These are phyloP conservation scores for Apis dorsata DNA, from an alignment of 1,140 invertebrate genomes.

Conservation along the genomic window DNA sequence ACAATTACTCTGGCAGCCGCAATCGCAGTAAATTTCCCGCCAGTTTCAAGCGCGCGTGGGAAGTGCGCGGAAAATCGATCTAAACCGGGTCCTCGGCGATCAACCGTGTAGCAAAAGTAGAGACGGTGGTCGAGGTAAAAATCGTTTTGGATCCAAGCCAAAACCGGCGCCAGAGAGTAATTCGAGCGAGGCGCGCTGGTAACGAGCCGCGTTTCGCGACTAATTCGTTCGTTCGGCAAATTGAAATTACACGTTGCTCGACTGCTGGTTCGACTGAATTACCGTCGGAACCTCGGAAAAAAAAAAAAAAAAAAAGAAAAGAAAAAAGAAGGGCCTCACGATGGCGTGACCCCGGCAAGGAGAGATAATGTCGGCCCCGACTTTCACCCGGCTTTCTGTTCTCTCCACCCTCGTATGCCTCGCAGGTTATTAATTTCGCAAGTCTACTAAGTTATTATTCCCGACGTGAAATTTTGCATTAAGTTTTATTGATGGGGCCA, in stretches of 20 bases:
- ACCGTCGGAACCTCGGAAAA: constrained; percentile 43
- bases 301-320: background rate
- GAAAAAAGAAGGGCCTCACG: too few relatives aligned
- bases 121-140: too few relatives aligned
- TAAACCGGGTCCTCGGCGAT: background rate
- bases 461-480: constrained; percentile 41
- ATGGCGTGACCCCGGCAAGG: constrained; percentile 19
- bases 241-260: constrained; percentile 68
- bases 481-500: constrained; percentile 40
- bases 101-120: constrained; percentile 2
- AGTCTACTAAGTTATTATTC: constrained; percentile 42
- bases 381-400: constrained; percentile 60
- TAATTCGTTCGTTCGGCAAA: constrained; percentile 67
- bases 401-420: constrained; percentile 40
- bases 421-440: constrained; percentile 53
- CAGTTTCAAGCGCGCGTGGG: background rate
- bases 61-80: constrained; percentile 19
- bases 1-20: background rate
- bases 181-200: constrained; percentile 44
- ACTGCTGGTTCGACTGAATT: constrained; percentile 48
- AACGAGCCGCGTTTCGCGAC: constrained; percentile 57
- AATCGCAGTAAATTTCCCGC: constrained; percentile 9
- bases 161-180: constrained; percentile 27
- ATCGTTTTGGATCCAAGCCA: constrained; percentile 13
- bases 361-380: constrained; percentile 46